These are phyloP conservation scores for Salminus brasiliensis DNA, from an alignment of 2,113 vertebrate species.

Conservation along the genomic window DNA sequence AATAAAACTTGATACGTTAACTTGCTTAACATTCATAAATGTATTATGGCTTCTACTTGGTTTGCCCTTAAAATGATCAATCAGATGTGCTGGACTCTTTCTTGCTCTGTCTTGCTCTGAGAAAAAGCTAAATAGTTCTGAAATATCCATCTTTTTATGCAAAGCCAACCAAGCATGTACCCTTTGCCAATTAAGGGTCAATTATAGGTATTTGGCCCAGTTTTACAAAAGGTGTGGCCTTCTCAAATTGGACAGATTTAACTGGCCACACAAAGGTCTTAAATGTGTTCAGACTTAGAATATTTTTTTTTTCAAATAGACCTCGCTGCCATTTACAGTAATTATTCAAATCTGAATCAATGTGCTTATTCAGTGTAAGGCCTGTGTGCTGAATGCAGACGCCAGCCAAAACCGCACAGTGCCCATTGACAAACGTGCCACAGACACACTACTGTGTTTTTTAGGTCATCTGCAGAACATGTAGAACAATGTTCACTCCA, in stretches of 20 bases:
- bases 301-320: too few relatives aligned
- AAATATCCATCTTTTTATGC: neutral
- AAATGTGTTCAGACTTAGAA: slow-evolving; percentile 52
- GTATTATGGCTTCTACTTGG: slow-evolving; percentile 9
- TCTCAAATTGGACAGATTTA: slow-evolving; percentile 16
- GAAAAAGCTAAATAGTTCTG: neutral
- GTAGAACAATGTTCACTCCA: slow-evolving; percentile 26
- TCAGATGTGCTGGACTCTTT: neutral
- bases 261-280: slow-evolving; percentile 33
- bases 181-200: slow-evolving; percentile 1
- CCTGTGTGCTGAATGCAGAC: slow-evolving; percentile 41
- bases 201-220: slow-evolving; percentile 34
- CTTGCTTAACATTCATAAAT: neutral
- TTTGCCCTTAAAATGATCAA: neutral
- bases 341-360: slow-evolving; percentile 62
- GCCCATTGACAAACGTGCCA: slow-evolving; percentile 12
- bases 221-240: slow-evolving; percentile 42
- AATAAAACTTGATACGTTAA: neutral
- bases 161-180: neutral
- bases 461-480: slow-evolving; percentile 21
- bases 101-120: too few relatives aligned
- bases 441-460: slow-evolving; percentile 33
- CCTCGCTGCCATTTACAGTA: slow-evolving; percentile 55
- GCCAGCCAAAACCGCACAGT: slow-evolving; percentile 22
- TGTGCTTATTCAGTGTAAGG: slow-evolving; percentile 56